A percentile compares a stretch with the other conserved stretches of the same genome.
These are phyloP conservation scores for Lasiommata megera DNA, from an alignment of 2,888 invertebrate genomes.

Conservation along the genomic window DNA sequence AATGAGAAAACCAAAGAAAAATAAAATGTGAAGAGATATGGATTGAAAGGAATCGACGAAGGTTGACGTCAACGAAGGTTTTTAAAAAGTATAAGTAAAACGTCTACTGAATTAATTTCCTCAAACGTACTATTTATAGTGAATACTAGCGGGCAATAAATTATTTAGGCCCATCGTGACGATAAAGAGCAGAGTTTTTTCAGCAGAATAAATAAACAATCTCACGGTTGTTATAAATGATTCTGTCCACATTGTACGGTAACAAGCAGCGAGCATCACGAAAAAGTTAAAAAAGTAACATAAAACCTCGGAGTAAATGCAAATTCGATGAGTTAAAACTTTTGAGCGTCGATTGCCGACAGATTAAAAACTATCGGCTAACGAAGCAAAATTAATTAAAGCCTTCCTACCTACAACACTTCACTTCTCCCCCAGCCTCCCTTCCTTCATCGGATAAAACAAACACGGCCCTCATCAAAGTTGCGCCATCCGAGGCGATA, in stretches of 20 bases:
- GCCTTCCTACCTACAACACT: slow-evolving; percentile 12
- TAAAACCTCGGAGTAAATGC: slow-evolving; percentile 6
- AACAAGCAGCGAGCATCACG: background rate
- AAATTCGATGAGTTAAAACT: slow-evolving; percentile 13
- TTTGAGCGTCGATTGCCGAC: slow-evolving; percentile 13
- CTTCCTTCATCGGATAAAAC: slow-evolving; percentile 7
- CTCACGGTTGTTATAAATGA: too few relatives aligned
- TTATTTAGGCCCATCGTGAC: too few relatives aligned
- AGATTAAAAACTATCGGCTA: slow-evolving; percentile 23
- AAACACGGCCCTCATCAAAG: slow-evolving; percentile 20
- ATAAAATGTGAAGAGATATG: too few relatives aligned
- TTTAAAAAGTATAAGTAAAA: too few relatives aligned
- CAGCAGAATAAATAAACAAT: too few relatives aligned
- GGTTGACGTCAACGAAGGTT: too few relatives aligned
- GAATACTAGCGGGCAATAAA: too few relatives aligned
- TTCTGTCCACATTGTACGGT: background rate
- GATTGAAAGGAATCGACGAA: too few relatives aligned
- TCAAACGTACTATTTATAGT: too few relatives aligned
- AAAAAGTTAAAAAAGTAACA: background rate
- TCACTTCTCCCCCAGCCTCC: background rate
- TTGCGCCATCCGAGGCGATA: slow-evolving; percentile 19
- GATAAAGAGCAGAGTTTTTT: too few relatives aligned
- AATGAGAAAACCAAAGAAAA: background rate
- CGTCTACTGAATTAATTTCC: too few relatives aligned
- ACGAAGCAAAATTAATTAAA: slow-evolving; percentile 23